These are phyloP conservation scores for Himalopsyche japonica DNA, from an alignment of 2,888 invertebrate genomes.

Conservation along the genomic window DNA sequence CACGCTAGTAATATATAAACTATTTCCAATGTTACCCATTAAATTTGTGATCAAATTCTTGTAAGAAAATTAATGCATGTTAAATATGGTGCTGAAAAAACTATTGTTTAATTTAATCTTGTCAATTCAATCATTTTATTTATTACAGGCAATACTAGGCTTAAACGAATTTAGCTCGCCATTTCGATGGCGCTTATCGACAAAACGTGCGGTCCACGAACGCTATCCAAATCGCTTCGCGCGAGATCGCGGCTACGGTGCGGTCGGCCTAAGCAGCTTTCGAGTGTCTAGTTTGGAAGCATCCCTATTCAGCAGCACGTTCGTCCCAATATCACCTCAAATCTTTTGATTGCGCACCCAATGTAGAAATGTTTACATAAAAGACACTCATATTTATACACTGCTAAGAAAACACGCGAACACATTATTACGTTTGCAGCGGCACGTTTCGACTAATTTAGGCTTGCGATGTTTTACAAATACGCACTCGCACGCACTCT, in stretches of 20 bases:
- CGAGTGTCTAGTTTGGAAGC: background rate
- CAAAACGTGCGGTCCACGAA: background rate
- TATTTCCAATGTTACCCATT: too few relatives aligned
- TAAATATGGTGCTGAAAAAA: too few relatives aligned
- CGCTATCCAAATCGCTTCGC: background rate
- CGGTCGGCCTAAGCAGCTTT: background rate
- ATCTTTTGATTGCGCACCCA: conserved; percentile 38
- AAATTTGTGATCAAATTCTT: too few relatives aligned
- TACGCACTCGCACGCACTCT: background rate
- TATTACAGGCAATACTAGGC: too few relatives aligned
- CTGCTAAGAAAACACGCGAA: background rate
- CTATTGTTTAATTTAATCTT: too few relatives aligned
- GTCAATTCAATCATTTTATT: too few relatives aligned
- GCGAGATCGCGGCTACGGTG: background rate
- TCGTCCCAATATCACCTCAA: conserved; percentile 31
- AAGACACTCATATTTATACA: conserved; percentile 30
- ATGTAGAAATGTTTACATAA: conserved; percentile 28
- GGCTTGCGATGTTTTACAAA: background rate
- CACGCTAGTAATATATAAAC: too few relatives aligned
- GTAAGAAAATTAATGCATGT: too few relatives aligned
- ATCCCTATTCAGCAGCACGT: conserved; percentile 35
- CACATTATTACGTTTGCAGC: conserved; percentile 17
- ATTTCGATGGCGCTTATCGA: background rate
- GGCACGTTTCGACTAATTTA: conserved; percentile 12
- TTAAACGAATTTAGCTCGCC: background rate